Evolutionary conservation across 2,888 invertebrate species (phyloP).

Genomic region (Blastobasis lacticolella): DNA sequence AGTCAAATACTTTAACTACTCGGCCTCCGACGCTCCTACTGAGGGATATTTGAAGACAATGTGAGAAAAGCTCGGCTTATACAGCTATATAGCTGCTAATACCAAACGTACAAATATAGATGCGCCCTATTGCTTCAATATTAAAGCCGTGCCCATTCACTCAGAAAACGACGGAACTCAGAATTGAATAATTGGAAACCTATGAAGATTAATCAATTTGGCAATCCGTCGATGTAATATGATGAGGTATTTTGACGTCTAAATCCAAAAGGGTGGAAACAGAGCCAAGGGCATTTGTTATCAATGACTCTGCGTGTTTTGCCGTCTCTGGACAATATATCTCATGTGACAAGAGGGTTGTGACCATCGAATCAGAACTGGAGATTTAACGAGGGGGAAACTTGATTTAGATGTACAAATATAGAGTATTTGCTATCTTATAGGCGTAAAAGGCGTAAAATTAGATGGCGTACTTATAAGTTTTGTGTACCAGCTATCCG

Average conservation of each 20-base stretch:
- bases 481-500: too few relatives aligned
- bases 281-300: conserved; percentile 27
- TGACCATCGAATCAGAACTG: conserved; percentile 9
- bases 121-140: conserved; percentile 17
- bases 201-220: conserved; percentile 42
- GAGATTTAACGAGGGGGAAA: too few relatives aligned
- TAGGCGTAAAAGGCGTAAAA: too few relatives aligned
- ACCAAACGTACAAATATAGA: too few relatives aligned
- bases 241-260: conserved; percentile 36
- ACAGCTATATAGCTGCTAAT: too few relatives aligned
- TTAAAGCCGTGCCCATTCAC: conserved; percentile 27
- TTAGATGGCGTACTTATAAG: too few relatives aligned
- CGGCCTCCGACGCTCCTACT: too few relatives aligned
- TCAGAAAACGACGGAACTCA: conserved; percentile 40
- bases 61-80: too few relatives aligned
- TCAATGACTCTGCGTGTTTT: conserved; percentile 35
- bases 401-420: too few relatives aligned
- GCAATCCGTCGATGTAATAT: conserved; percentile 37
- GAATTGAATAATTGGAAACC: conserved; percentile 49
- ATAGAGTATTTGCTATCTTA: too few relatives aligned
- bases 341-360: conserved; percentile 29
- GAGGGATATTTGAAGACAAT: too few relatives aligned
- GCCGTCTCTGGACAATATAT: conserved; percentile 38
- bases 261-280: conserved; percentile 29
- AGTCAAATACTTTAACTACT: too few relatives aligned